Conservation (phyloP, 2,797 vertebrate genomes). For the Monodelphis domestica region DNA sequence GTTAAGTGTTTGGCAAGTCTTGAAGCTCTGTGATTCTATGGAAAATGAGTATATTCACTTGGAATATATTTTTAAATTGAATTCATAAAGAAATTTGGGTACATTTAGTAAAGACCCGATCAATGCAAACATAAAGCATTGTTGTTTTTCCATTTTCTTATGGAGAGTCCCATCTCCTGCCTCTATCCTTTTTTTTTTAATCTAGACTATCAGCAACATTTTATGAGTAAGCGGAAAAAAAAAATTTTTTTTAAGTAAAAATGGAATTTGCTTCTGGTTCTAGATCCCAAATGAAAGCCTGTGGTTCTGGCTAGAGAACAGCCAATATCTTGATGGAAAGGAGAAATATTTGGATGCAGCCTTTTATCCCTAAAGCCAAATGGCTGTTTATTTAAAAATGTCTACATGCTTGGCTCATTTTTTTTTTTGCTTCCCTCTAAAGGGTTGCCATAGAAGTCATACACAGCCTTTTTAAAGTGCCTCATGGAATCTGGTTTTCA, state of each 20-base stretch:
- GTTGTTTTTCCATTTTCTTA: background rate
- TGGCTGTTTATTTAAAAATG: background rate
- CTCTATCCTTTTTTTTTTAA: background rate
- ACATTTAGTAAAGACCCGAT: background rate
- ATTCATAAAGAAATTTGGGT: background rate
- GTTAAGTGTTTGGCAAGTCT: background rate
- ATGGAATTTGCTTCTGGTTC: background rate
- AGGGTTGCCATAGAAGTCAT: background rate
- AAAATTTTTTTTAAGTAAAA: background rate
- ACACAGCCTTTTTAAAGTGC: background rate
- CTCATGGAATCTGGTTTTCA: background rate
- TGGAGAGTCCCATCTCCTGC: background rate
- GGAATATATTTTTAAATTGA: background rate
- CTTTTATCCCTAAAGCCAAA: background rate
- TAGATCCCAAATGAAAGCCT: slow-evolving; percentile 14
- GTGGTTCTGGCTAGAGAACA: background rate
- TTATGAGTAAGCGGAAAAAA: background rate
- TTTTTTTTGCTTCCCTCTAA: background rate
- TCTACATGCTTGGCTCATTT: no score
- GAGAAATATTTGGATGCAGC: background rate
- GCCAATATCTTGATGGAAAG: slow-evolving; percentile 19
- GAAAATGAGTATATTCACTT: background rate
- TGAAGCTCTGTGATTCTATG: background rate
- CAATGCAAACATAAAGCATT: background rate
- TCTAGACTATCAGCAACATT: background rate